Evolutionary conservation across 2,888 invertebrate species (phyloP), one percentile per base, ranked within the genome.

Genomic region (Cephus runcator): DNA sequence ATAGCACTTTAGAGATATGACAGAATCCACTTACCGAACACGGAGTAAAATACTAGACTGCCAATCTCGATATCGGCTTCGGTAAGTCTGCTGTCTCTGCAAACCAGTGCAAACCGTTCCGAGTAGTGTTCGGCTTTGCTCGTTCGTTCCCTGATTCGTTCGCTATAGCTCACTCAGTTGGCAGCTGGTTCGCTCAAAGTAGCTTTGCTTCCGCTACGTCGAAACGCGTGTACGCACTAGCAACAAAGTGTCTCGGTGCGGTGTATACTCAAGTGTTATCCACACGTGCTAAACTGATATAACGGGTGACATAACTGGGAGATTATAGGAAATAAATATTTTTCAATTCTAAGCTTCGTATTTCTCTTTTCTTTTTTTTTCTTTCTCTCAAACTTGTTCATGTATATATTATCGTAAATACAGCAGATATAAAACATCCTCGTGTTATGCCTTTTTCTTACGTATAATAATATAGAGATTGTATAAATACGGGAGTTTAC

Each of bases 391-490:
- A 40, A 40, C 15, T 77, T 35, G 12, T 73, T 82, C 80, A 81
- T 87, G 85, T 87, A 87, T 89, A 89, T 88, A 88, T 89, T 88
- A 88, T 87, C 83, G 86, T 86, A 87, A 89, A 88, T 88, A 89
- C 88, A 88, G 85, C 85, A 84, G 85, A 87, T 89, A 89, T 89
- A 89, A 89, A 89, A 89, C 84, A 86, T 89, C 82, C 85, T 81
- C 75, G 71, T 75, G 68, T 76, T 76, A 85, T 85, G 83, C 80
- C 33, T 86, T 79, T 78, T 81, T 81, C 82, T 81, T 83, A 76
- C 83, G 82, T 86, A 82, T 84, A 85, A 87, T 87, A 83, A 84
- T 85, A 84, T 83, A 86, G 80, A 86, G 81, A 85, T 83, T 83
- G 82, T 86, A 87, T 84, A 88, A 86, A 87, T 86, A 85, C 83